Percentiles rank a stretch among this genome's conserved stretches.
These are phyloP conservation scores for Girardinichthys multiradiatus DNA, from an alignment of 2,113 vertebrate genomes.

Conservation along the genomic window DNA sequence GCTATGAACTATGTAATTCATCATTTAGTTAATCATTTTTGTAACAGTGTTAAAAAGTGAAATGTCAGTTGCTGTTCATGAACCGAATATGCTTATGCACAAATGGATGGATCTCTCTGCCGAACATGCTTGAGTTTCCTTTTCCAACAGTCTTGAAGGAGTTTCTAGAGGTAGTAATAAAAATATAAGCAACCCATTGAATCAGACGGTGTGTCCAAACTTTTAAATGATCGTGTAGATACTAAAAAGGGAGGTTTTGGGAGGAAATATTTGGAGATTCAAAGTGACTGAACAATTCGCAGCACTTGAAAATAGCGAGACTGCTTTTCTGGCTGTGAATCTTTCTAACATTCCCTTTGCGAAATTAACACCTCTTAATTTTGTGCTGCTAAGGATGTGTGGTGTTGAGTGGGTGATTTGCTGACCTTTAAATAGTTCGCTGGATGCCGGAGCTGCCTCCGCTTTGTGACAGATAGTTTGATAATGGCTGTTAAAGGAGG, in stretches of 20 bases:
- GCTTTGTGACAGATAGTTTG: slow-evolving; percentile 40
- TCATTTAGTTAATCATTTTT: no score
- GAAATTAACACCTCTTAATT: slow-evolving; percentile 15
- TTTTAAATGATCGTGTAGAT: no score
- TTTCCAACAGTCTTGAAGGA: no score
- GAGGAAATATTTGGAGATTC: not conserved
- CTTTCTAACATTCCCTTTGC: not conserved
- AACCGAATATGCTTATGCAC: not conserved
- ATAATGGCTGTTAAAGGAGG: slow-evolving; percentile 39
- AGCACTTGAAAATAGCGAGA: not conserved
- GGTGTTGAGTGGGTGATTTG: slow-evolving; percentile 30
- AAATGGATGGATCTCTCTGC: not conserved
- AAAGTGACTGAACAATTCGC: not conserved
- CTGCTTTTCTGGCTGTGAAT: not conserved
- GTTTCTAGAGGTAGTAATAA: no score
- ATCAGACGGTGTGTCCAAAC: no score
- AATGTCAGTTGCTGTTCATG: not conserved
- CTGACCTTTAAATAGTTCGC: slow-evolving; percentile 46
- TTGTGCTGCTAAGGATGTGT: slow-evolving; percentile 18
- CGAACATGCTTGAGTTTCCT: not conserved
- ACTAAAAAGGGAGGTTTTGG: not conserved
- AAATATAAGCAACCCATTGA: no score
- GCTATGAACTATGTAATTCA: no score
- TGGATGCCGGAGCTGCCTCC: slow-evolving; percentile 19
- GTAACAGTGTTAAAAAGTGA: no score